Percentiles rank a stretch among this genome's conserved stretches.
phyloP scores from a whole-genome alignment of 2,113 vertebrate genomes.

The Amphilophus citrinellus region DNA sequence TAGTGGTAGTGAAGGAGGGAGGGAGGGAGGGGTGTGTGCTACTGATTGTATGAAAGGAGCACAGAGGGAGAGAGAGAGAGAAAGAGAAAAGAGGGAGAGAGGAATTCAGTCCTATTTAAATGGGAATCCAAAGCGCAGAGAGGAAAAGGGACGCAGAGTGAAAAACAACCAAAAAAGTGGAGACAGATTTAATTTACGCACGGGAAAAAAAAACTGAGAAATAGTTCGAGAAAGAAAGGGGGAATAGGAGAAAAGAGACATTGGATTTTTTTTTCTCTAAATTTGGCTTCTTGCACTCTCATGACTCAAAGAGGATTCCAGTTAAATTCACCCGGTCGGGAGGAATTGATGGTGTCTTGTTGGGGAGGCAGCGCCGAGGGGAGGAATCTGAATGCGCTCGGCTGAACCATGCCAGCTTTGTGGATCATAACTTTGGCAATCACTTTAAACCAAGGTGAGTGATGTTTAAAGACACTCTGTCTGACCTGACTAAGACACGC shows the following conservation, averaged over 20 bases:
- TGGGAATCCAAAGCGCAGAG: slow-evolving; percentile 60
- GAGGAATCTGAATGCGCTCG: slow-evolving; percentile 74
- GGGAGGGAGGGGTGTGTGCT: slow-evolving; percentile 33
- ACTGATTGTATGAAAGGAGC: slow-evolving; percentile 54
- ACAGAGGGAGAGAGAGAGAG: slow-evolving; percentile 41
- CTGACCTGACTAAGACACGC: neutral
- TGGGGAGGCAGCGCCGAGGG: slow-evolving; percentile 60
- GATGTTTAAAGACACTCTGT: neutral
- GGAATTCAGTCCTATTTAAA: slow-evolving; percentile 61
- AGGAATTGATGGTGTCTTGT: slow-evolving; percentile 74
- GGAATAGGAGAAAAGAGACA: slow-evolving; percentile 1
- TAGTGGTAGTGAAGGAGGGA: slow-evolving; percentile 3
- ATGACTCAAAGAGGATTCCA: slow-evolving; percentile 69
- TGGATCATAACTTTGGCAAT: slow-evolving; percentile 84
- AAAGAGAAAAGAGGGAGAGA: slow-evolving; percentile 45
- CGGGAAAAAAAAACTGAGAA: slow-evolving; percentile 17
- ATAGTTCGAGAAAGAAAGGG: slow-evolving; percentile 25
- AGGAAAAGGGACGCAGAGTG: slow-evolving; percentile 50
- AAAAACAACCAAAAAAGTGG: slow-evolving; percentile 48
- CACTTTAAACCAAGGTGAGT: slow-evolving; percentile 81
- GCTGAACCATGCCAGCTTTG: slow-evolving; percentile 81
- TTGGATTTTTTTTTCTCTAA: slow-evolving; percentile 23
- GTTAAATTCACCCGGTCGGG: slow-evolving; percentile 50
- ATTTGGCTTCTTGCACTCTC: slow-evolving; percentile 46
- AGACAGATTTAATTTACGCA: slow-evolving; percentile 58